Conservation (phyloP, 2,888 invertebrate species). For the Ichneumoninae sp. region DNA sequence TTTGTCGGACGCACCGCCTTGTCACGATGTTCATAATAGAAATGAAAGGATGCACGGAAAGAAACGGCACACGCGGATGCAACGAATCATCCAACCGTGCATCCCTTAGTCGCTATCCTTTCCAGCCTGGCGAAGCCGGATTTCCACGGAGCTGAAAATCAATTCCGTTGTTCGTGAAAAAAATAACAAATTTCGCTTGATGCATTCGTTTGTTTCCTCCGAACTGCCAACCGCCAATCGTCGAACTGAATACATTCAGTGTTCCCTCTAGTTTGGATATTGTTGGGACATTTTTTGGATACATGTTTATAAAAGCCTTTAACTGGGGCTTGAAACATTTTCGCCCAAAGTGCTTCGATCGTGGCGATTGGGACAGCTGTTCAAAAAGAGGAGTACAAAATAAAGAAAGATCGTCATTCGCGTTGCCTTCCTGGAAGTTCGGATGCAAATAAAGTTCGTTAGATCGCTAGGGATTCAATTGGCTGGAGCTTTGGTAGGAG, state of each 20-base stretch:
- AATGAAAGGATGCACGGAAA: neutral
- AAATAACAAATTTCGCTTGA: too few species aligned
- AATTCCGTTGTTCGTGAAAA: too few species aligned
- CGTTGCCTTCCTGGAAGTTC: constrained; percentile 6
- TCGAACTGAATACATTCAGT: too few species aligned
- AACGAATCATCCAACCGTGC: neutral
- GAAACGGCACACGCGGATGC: neutral
- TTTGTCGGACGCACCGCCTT: neutral
- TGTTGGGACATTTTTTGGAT: too few species aligned
- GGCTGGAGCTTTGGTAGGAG: neutral
- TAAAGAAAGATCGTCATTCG: neutral
- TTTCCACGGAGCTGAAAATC: neutral
- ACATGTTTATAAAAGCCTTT: neutral
- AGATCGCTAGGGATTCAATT: constrained; percentile 37
- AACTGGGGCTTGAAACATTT: neutral
- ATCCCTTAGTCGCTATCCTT: neutral
- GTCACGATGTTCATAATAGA: constrained; percentile 12
- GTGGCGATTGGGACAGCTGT: neutral
- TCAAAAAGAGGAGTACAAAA: neutral
- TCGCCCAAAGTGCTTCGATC: neutral
- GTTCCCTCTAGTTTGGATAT: too few species aligned
- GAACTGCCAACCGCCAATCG: too few species aligned
- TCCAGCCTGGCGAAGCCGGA: neutral
- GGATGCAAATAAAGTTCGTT: constrained; percentile 23
- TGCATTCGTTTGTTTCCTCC: too few species aligned